These are phyloP conservation scores for Aphelocoma californica DNA, from an alignment of 2,797 vertebrate genomes.

Conservation along the genomic window DNA sequence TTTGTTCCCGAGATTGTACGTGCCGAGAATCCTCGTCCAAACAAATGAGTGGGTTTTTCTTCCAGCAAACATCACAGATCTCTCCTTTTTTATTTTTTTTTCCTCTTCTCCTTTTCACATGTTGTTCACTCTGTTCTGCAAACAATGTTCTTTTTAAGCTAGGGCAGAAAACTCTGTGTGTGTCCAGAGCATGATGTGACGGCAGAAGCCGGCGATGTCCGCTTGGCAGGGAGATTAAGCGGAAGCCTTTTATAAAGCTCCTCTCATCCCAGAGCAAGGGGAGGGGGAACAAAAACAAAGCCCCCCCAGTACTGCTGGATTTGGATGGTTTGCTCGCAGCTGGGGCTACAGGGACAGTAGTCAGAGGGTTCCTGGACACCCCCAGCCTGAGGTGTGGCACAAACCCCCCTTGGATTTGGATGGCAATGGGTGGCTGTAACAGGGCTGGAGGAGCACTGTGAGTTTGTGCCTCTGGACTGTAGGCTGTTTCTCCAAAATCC, in stretches of 20 bases:
- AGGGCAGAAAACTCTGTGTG: constrained; percentile 14
- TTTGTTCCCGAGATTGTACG: constrained; percentile 28
- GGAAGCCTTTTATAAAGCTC: constrained; percentile 37
- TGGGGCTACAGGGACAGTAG: not conserved
- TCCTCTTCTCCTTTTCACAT: not conserved
- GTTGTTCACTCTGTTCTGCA: not conserved
- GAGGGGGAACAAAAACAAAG: not conserved
- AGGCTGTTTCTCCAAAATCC: not conserved
- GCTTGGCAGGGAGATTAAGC: not conserved
- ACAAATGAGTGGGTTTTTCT: not conserved
- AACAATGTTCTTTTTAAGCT: constrained; percentile 44
- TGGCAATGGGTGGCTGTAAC: accelerated
- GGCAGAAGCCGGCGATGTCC: not conserved
- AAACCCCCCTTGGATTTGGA: not conserved
- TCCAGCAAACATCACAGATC: constrained; percentile 9
- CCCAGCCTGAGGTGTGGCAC: not conserved
- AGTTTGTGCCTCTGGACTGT: not conserved
- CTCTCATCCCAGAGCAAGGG: constrained; percentile 14
- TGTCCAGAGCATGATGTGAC: not conserved
- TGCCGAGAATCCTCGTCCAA: constrained; percentile 49
- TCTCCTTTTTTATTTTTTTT: not conserved
- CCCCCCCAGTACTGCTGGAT: not conserved
- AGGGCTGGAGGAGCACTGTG: not conserved
- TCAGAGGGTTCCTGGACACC: not conserved
- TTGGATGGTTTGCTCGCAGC: not conserved